Evolutionary conservation across 2,113 vertebrate genomes (phyloP), one percentile per base, ranked within the genome.

Genomic region (Neotragus pygmaeus): DNA sequence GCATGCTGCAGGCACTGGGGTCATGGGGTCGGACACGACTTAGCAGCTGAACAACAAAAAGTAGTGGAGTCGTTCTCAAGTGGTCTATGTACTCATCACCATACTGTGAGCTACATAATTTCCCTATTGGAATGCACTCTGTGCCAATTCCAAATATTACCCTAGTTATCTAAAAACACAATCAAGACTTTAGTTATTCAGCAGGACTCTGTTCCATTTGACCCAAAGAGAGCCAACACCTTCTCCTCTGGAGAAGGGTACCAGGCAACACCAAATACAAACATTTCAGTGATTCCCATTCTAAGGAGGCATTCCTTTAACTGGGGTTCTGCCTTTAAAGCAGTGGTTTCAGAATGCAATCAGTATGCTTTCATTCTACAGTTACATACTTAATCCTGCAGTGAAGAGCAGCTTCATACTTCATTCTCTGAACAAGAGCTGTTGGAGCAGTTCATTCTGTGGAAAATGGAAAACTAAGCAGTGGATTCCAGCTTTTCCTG

Each of bases 41-140:
- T 70, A 70, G 64, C 19, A 70, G 64, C n/a, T 70, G 64, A 21
- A 23, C 19, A 36, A 12, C 9, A 66, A 66, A 66, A 10, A 66
- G 39, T 5, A 11, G 17, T 27, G 13, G 39, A 58, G 11, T 19
- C 73, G 89, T 23, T 60, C 45, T 15, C 89, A 60, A 5, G 33
- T 11, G 21, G 14, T 30, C 15, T 7, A 1, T 7, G 7, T 36
- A 3, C 36, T 81, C 49, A 36, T 30, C 11, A 13, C 14, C 19
- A 0, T 14, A 3, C 36, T 8, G 6, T 39, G 39, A 27, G 27
- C 27, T 45, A 19, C 27, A 11, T 5, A 28, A 7, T 30, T 62
- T 90, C 12, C 23, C 15, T 57, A 0, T 10, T 30, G n/a, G 36
- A 4, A 45, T 3, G 17, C 1, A 7, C 0, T 36, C 2, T 70